Base-by-base conservation (phyloP, 35 echinoderm and acorn worm genomes). In the Ophioderma brevispina region DNA sequence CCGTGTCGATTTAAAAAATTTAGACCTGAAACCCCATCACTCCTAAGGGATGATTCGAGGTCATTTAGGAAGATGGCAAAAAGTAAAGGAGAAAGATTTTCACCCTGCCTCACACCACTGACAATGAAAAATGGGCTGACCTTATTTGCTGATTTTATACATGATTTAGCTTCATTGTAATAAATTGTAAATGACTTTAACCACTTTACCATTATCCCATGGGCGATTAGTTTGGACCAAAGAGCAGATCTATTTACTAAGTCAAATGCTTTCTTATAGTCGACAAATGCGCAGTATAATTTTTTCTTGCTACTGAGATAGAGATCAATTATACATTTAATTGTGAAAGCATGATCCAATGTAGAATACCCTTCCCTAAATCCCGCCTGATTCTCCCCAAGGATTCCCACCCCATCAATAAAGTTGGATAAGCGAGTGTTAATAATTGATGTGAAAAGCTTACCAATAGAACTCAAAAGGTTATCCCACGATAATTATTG, bases 221-320 rank as follows among this genome's bases (percentile, higher is more conserved):
- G 36, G 14, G 17, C 42, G n/a, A 90, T 86, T 36, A 94, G 41
- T 78, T 94, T 93, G 36, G 78, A 88, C 86, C 86, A 93, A 1
- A 88, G 80, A 18, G 34, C 55, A 31, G 92, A 32, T 77, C 92
- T 86, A 38, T 90, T 77, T 30, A 94, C 40, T 37, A 81, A 40
- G 76, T 90, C 87, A 86, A 94, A 90, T 25, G 92, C 81, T 76
- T 94, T 94, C 81, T 36, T 78, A 50, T 90, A 90, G 39, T 94
- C 92, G 11, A 94, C 85, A 79, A 90, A 90, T 35, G 92, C 87
- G 40, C 92, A 94, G 25, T 85, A 80, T 18, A 94, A 21, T 49
- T 77, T 77, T 76, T 90, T 89, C 33, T 28, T 63, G 39, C 75
- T 78, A 81, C 34, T 64, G 6, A 78, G 15, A 78, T 89, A 83